These are phyloP conservation scores for Anaspis maculata DNA, from an alignment of 2,888 invertebrate species.

Conservation along the genomic window DNA sequence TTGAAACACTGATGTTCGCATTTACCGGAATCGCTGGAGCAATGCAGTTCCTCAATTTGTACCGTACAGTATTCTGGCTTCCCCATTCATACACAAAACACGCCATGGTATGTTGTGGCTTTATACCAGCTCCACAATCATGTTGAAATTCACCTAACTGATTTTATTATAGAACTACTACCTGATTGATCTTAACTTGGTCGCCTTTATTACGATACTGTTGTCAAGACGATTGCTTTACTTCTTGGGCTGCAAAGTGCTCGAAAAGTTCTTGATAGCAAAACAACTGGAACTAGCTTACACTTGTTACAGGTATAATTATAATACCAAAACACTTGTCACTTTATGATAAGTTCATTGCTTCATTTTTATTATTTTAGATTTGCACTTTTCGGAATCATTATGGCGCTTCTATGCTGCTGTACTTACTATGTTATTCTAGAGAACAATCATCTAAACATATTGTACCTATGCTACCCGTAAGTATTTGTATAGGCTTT, in stretches of 20 bases:
- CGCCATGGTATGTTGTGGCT: conserved; percentile 65
- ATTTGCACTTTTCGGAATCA: conserved; percentile 52
- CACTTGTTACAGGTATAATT: conserved; percentile 5
- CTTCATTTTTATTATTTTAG: conserved; percentile 43
- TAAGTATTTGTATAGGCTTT: conserved; percentile 51
- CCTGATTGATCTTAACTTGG: conserved; percentile 81
- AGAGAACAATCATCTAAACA: conserved; percentile 68
- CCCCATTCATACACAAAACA: conserved; percentile 84
- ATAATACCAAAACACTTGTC: not conserved
- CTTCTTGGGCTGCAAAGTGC: conserved; percentile 29
- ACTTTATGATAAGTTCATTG: not conserved
- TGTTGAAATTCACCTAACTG: conserved; percentile 3
- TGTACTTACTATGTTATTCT: conserved; percentile 66
- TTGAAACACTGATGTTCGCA: conserved; percentile 77
- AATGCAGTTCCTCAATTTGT: conserved; percentile 89
- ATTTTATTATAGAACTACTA: conserved; percentile 77
- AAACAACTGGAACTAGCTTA: conserved; percentile 22
- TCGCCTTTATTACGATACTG: conserved; percentile 75
- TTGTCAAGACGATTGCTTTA: conserved; percentile 73
- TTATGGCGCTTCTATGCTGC: conserved; percentile 54
- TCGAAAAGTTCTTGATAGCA: conserved; percentile 26
- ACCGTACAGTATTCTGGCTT: conserved; percentile 95
- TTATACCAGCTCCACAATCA: conserved; percentile 3
- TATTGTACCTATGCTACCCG: conserved; percentile 85
- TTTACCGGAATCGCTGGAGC: conserved; percentile 72